Base-by-base conservation (phyloP, 2,888 invertebrate genomes). In the Tetropium fuscum region DNA sequence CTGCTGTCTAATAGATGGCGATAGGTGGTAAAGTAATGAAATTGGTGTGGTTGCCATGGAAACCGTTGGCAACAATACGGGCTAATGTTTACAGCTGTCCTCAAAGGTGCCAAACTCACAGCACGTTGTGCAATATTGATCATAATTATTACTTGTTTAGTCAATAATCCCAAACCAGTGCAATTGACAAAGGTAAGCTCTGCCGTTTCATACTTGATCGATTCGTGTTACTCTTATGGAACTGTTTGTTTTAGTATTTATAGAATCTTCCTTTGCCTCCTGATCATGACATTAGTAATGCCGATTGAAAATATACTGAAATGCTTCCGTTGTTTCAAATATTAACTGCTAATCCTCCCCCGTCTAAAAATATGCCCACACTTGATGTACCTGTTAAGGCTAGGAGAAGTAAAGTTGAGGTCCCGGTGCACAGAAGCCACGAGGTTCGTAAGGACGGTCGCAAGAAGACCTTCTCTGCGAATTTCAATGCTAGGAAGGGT, bases 381-480 rank as follows among this genome's bases (percentile, higher is more conserved):
- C 45, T 53, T 15, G 74, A 73, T 30, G 49, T 66, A 13, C 71
- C 74, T 10, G 43, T 51, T 15, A 78, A 76, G 62, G 72, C 76
- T 3, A 67, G 73, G 45, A 66, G 72, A 48, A 77, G 74, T 58
- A 74, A 71, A 53, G 36, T 67, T 0, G 77, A 77, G 22, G 80
- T 79, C n/a, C 78, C 78, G 3, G 73, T 80, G 0, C 80, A 80
- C 53, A 69, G 66, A 58, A 53, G 36, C 38, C 41, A 49, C 3
- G 54, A 64, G 6, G 13, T 45, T 7, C 30, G 45, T 30, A 43
- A 49, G 2, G 56, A 66, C 5, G 18, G 49, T 2, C 40, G 53
- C 25, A 64, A 62, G 44, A 75, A 73, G 55, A 70, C 74, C 2
- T 79, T 74, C 64, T 69, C 72, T 15, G 76, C 77, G 2, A 79